Conservation (phyloP, 1,140 invertebrate genomes). For the Heliothis virescens region DNA sequence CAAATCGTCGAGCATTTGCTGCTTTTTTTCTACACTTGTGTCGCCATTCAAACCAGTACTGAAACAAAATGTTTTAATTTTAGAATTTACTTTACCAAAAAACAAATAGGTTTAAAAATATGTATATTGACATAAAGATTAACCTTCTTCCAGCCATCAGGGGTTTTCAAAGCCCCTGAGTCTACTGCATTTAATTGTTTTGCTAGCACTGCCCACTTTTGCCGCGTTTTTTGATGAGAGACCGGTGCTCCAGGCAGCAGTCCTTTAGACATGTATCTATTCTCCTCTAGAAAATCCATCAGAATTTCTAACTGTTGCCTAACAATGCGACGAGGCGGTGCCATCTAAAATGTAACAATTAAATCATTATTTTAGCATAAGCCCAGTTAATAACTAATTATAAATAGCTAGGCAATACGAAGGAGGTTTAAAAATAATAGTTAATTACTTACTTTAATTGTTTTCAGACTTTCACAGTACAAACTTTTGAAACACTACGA, state of each 20-base stretch:
- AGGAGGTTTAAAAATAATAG: too few species aligned
- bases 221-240: constrained; percentile 62
- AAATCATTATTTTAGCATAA: not conserved
- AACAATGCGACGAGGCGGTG: constrained; percentile 75
- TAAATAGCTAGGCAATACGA: not conserved
- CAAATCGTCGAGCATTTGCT: constrained; percentile 65
- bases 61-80: constrained; percentile 51
- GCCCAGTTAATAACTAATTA: not conserved
- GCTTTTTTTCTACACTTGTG: constrained; percentile 81
- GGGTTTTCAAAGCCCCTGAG: constrained; percentile 70
- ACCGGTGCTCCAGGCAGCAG: constrained; percentile 62
- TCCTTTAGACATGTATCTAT: constrained; percentile 75
- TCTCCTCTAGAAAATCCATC: constrained; percentile 75
- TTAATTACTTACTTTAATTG: constrained; percentile 3
- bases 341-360: constrained; percentile 67
- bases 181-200: constrained; percentile 75
- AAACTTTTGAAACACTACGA: not conserved
- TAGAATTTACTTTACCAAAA: not conserved
- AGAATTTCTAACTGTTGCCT: constrained; percentile 74
- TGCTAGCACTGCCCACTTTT: constrained; percentile 71
- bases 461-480: not conserved
- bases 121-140: not conserved
- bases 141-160: constrained; percentile 80
- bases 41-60: constrained; percentile 82
- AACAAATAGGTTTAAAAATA: not conserved